Percentiles rank a stretch among this genome's conserved stretches.
Evolutionary conservation across 1,140 invertebrate genomes (phyloP).

Genomic region (Drosophila albomicans): DNA sequence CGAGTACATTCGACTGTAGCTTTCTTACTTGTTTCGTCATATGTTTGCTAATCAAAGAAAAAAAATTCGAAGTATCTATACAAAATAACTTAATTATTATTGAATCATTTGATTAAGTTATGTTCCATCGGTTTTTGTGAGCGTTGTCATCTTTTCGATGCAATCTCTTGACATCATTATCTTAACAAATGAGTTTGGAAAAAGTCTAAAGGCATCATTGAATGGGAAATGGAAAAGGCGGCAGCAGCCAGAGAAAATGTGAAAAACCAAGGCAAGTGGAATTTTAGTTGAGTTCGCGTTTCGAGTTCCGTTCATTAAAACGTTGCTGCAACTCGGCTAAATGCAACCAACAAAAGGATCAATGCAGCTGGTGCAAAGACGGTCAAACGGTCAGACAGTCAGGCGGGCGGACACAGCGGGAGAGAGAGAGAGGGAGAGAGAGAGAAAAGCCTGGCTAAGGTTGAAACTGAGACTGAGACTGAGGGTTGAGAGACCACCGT

Average conservation of each 20-base stretch:
- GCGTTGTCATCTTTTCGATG: too few species aligned
- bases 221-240: conserved; percentile 8
- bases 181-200: not conserved
- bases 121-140: too few species aligned
- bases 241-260: not conserved
- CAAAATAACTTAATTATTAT: too few species aligned
- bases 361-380: conserved; percentile 50
- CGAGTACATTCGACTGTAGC: too few species aligned
- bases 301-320: conserved; percentile 66
- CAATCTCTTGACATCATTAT: not conserved
- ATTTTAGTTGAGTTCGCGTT: conserved; percentile 8
- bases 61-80: too few species aligned
- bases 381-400: conserved; percentile 11
- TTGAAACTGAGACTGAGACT: too few species aligned
- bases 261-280: conserved; percentile 38
- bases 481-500: conserved; percentile 37
- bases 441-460: conserved; percentile 14
- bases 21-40: too few species aligned
- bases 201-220: not conserved
- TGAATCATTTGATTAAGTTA: too few species aligned
- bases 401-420: conserved; percentile 14
- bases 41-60: too few species aligned
- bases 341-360: conserved; percentile 51
- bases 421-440: not conserved
- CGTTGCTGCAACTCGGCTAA: conserved; percentile 1